Conservation (phyloP, 2,888 invertebrate species). For the Octonoba sinensis region DNA sequence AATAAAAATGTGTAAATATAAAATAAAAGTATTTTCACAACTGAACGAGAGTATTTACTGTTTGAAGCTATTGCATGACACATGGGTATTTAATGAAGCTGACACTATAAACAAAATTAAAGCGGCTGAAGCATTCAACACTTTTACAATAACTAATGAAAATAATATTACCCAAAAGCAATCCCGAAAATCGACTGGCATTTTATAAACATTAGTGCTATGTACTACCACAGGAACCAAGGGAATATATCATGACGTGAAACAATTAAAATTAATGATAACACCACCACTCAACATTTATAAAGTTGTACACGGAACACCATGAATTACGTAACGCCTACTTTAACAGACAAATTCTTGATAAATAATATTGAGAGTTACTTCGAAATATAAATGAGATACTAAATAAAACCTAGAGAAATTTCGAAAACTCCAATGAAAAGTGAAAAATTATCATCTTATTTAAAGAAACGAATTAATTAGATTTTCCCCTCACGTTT, state of each 20-base stretch:
- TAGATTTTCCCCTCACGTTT: too few relatives aligned
- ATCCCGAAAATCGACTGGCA: slow-evolving; percentile 77
- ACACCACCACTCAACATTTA: slow-evolving; percentile 1
- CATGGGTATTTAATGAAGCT: slow-evolving; percentile 9
- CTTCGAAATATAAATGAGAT: too few relatives aligned
- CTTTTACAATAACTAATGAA: neutral
- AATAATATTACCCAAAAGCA: slow-evolving; percentile 75
- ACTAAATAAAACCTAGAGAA: too few relatives aligned
- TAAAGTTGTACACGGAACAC: slow-evolving; percentile 55
- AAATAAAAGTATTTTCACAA: too few relatives aligned
- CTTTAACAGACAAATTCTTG: slow-evolving; percentile 15
- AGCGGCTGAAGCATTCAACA: slow-evolving; percentile 75
- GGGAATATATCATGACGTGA: slow-evolving; percentile 25
- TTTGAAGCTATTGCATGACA: too few relatives aligned
- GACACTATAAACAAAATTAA: slow-evolving; percentile 64
- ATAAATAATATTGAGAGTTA: neutral
- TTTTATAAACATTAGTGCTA: slow-evolving; percentile 67
- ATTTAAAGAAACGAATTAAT: too few relatives aligned
- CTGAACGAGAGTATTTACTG: too few relatives aligned
- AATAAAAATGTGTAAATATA: too few relatives aligned
- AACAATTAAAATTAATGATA: slow-evolving; percentile 29
- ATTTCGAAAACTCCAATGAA: too few relatives aligned
- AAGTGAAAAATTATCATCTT: too few relatives aligned
- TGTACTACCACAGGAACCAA: slow-evolving; percentile 18
- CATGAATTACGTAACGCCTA: slow-evolving; percentile 63